Conservation (phyloP, 1,140 invertebrate species). For the Scaptomyza montana region DNA sequence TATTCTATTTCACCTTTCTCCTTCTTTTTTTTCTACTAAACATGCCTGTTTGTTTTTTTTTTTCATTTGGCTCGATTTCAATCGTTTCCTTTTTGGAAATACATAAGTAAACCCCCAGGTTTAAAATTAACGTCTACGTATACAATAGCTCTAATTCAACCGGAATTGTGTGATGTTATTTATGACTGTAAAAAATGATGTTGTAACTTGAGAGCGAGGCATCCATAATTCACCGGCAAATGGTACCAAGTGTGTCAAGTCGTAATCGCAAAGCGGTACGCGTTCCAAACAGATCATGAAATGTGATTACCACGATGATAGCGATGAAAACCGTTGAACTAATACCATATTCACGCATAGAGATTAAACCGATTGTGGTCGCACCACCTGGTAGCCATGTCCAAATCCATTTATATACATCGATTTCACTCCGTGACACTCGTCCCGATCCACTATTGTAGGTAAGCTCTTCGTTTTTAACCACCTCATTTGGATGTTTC, state of each 20-base stretch:
- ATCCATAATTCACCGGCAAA: conserved; percentile 18
- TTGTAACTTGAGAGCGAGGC: conserved; percentile 13
- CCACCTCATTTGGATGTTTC: conserved; percentile 93
- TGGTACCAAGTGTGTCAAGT: too few relatives aligned
- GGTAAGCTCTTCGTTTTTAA: conserved; percentile 95
- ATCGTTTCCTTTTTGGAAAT: conserved; percentile 42
- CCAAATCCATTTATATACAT: conserved; percentile 27
- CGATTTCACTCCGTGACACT: background rate
- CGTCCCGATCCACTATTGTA: conserved; percentile 84
- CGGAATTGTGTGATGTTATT: conserved; percentile 20
- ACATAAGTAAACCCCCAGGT: background rate
- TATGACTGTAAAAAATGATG: conserved; percentile 9
- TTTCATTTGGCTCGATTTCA: conserved; percentile 27
- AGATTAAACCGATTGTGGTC: too few relatives aligned
- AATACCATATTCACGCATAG: background rate
- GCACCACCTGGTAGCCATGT: too few relatives aligned
- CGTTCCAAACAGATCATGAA: conserved; percentile 2
- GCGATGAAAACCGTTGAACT: conserved; percentile 17
- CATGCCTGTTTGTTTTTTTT: background rate
- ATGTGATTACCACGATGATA: conserved; percentile 24
- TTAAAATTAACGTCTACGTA: conserved; percentile 3
- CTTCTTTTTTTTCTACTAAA: conserved; percentile 59
- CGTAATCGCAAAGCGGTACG: too few relatives aligned
- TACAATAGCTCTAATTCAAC: conserved; percentile 26
- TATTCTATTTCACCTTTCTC: conserved; percentile 79